Evolutionary conservation across 2,113 vertebrate species (phyloP).

Genomic region (Laticauda colubrina): DNA sequence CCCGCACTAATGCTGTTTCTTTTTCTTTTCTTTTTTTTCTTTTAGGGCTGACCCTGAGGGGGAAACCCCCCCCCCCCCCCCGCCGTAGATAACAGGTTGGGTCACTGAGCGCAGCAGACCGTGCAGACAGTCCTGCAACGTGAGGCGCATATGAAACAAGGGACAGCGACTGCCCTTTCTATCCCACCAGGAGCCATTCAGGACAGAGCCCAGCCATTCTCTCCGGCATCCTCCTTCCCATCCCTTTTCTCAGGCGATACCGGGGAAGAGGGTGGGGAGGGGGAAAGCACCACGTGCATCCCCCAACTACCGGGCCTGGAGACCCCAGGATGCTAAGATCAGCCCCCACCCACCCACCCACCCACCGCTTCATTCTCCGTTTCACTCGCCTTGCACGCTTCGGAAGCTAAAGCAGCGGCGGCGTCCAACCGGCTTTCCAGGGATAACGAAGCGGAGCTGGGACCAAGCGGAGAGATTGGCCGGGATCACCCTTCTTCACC

Average conservation of each 20-base stretch:
- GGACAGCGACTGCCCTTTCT: not conserved
- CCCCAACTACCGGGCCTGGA: not conserved
- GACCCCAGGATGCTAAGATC: not conserved
- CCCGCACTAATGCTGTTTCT: not conserved
- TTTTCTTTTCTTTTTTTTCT: not conserved
- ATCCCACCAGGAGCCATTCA: not conserved
- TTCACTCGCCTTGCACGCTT: not conserved
- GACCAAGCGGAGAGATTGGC: not conserved
- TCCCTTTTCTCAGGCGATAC: not conserved
- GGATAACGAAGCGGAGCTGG: not conserved
- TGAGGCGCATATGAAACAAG: slow-evolving; percentile 37
- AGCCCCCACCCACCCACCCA: fast-evolving
- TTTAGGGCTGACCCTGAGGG: not conserved
- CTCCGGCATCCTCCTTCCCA: not conserved
- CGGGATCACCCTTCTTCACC: not conserved
- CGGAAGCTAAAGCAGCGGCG: not conserved
- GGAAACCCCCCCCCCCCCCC: not conserved
- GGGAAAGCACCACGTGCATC: not conserved
- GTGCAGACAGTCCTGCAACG: slow-evolving; percentile 30
- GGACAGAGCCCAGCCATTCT: not conserved
- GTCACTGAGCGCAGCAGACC: slow-evolving; percentile 35
- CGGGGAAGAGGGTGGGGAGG: not conserved
- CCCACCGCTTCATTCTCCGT: no score
- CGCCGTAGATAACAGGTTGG: not conserved
- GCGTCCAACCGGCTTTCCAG: not conserved